phyloP scores from a whole-genome alignment of 2,888 invertebrate genomes.

The Drosophila macrospina region DNA sequence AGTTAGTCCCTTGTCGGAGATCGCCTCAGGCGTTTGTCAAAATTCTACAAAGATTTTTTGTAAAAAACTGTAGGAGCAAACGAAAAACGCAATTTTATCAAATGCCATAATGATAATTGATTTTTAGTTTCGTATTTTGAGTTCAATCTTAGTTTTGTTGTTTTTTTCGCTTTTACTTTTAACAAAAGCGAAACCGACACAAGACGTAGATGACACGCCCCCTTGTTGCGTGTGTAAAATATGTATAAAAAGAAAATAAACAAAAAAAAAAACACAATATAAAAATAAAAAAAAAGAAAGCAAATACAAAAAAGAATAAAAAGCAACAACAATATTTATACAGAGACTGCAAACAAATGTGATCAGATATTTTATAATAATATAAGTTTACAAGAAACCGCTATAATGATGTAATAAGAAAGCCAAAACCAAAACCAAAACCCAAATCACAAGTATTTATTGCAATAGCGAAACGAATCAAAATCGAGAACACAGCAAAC shows the following conservation, averaged over 20 bases:
- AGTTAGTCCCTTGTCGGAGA: slow-evolving; percentile 51
- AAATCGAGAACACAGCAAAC: slow-evolving; percentile 61
- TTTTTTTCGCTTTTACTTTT: slow-evolving; percentile 58
- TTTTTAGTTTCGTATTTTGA: slow-evolving; percentile 42
- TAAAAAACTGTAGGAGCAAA: slow-evolving; percentile 82
- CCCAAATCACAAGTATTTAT: slow-evolving; percentile 59
- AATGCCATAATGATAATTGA: slow-evolving; percentile 44
- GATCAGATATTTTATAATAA: slow-evolving; percentile 85
- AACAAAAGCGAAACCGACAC: slow-evolving; percentile 53
- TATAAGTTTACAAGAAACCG: slow-evolving; percentile 82
- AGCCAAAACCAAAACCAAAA: slow-evolving; percentile 50
- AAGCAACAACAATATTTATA: slow-evolving; percentile 81
- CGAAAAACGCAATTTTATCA: slow-evolving; percentile 84
- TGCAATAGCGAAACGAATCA: slow-evolving; percentile 71
- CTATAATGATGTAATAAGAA: slow-evolving; percentile 55
- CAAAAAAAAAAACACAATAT: slow-evolving; percentile 29
- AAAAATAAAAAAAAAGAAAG: slow-evolving; percentile 38
- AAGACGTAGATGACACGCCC: slow-evolving; percentile 37
- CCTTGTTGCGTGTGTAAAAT: slow-evolving; percentile 66
- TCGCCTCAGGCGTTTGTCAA: slow-evolving; percentile 70
- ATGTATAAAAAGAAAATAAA: slow-evolving; percentile 55
- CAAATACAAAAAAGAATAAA: slow-evolving; percentile 63
- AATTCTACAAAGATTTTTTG: slow-evolving; percentile 75
- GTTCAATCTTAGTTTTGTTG: slow-evolving; percentile 49
- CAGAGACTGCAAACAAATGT: slow-evolving; percentile 86